Evolutionary conservation across 2,113 vertebrate species (phyloP).

Genomic region (Halcyon senegalensis): DNA sequence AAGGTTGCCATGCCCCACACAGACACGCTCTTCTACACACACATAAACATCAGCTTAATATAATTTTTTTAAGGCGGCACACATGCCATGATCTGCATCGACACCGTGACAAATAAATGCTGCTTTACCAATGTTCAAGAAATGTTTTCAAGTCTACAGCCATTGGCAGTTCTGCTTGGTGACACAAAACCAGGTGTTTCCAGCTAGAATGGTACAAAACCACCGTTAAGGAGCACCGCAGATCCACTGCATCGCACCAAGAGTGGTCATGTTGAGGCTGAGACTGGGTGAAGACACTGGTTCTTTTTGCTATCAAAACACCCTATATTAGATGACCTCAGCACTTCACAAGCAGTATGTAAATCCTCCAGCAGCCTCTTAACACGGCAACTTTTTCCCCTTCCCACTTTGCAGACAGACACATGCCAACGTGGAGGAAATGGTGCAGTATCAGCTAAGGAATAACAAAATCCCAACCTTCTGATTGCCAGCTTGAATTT

Average conservation of each 20-base stretch:
- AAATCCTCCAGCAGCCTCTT: background rate
- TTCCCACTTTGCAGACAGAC: background rate
- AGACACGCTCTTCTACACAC: background rate
- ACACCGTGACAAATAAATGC: background rate
- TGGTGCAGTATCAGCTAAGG: background rate
- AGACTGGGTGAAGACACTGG: background rate
- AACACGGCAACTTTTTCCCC: background rate
- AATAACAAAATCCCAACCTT: background rate
- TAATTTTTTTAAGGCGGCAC: background rate
- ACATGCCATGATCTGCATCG: background rate
- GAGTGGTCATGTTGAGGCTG: background rate
- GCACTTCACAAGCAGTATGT: background rate
- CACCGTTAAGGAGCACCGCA: background rate
- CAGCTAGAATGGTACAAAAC: background rate
- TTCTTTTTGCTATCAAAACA: background rate
- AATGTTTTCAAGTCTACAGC: background rate
- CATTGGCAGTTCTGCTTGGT: background rate
- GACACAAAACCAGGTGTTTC: background rate
- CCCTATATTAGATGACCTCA: background rate
- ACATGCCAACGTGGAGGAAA: rapidly evolving
- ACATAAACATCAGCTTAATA: background rate
- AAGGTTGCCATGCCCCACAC: background rate
- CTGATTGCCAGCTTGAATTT: background rate
- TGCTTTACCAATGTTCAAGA: background rate
- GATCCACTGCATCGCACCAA: background rate